A percentile compares a stretch with the other conserved stretches of the same genome.
These are phyloP conservation scores for Clarias fuscus DNA, from an alignment of 2,797 vertebrate genomes.

Conservation along the genomic window DNA sequence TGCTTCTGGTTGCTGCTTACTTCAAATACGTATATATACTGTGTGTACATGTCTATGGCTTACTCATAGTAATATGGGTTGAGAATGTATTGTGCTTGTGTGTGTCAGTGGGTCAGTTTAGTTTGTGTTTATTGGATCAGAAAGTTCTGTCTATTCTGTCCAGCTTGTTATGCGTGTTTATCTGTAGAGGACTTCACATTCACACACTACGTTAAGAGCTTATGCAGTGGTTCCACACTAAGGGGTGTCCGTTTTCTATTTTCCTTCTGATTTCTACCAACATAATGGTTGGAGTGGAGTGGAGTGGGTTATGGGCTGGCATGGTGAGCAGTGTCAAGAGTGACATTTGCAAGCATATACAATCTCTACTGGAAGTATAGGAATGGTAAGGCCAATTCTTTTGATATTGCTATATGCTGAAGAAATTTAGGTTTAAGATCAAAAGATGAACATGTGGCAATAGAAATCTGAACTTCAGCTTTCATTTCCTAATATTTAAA, in stretches of 20 bases:
- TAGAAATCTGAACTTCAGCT: not conserved
- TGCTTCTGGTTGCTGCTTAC: not conserved
- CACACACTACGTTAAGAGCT: conserved; percentile 12
- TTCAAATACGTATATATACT: conserved; percentile 3
- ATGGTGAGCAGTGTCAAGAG: not conserved
- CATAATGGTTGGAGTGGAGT: not conserved
- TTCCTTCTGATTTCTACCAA: not conserved
- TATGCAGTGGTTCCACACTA: conserved; percentile 45
- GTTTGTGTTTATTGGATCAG: conserved; percentile 46
- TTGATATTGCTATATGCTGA: not conserved
- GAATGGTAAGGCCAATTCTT: not conserved
- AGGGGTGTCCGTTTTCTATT: conserved; percentile 38
- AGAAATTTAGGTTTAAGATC: not conserved
- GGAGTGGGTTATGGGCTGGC: not conserved
- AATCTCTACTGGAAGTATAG: not conserved
- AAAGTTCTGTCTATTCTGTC: conserved; percentile 26
- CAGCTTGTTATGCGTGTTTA: conserved; percentile 17
- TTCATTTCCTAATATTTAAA: not conserved
- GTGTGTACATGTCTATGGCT: too few species aligned
- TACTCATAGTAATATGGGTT: too few species aligned
- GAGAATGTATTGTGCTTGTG: not conserved
- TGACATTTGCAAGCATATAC: too few species aligned
- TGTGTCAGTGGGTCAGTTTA: conserved; percentile 18
- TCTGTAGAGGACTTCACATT: conserved; percentile 3
- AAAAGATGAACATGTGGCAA: not conserved